Conservation (phyloP, 1,140 invertebrate genomes). For the Condylostylus longicornis region DNA sequence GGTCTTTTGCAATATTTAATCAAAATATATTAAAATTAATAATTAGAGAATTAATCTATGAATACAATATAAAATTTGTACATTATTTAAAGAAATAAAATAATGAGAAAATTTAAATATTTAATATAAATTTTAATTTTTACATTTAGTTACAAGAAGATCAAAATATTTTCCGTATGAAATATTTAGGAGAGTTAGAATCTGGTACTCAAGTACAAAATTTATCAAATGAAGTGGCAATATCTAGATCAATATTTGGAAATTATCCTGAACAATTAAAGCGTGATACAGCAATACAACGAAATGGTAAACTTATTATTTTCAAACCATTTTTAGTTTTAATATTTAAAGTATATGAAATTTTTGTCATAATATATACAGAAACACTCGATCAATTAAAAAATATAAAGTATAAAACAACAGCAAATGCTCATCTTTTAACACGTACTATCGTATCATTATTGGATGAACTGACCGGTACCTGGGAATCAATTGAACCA, state of each 20-base stretch:
- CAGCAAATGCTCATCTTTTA: conserved; percentile 25
- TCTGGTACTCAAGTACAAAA: conserved; percentile 31
- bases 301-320: conserved; percentile 24
- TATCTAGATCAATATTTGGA: conserved; percentile 32
- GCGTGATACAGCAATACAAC: conserved; percentile 27
- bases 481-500: conserved; percentile 21
- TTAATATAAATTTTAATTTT: too few relatives aligned
- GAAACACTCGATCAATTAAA: conserved; percentile 28
- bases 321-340: background rate
- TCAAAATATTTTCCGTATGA: conserved; percentile 31
- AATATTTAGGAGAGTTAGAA: conserved; percentile 32
- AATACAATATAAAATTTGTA: too few relatives aligned
- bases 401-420: conserved; percentile 23
- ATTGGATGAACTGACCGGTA: conserved; percentile 18
- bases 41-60: too few relatives aligned
- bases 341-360: background rate
- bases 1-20: too few relatives aligned
- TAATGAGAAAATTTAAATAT: too few relatives aligned
- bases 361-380: conserved; percentile 5
- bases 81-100: too few relatives aligned
- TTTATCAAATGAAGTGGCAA: conserved; percentile 29
- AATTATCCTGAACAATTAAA: conserved; percentile 32
- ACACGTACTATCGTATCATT: conserved; percentile 24
- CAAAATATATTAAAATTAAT: too few relatives aligned
- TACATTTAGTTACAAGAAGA: conserved; percentile 30